Evolutionary conservation across 2,888 invertebrate species (phyloP), one percentile per base, ranked within the genome.

Genomic region (Trichacis sp.): DNA sequence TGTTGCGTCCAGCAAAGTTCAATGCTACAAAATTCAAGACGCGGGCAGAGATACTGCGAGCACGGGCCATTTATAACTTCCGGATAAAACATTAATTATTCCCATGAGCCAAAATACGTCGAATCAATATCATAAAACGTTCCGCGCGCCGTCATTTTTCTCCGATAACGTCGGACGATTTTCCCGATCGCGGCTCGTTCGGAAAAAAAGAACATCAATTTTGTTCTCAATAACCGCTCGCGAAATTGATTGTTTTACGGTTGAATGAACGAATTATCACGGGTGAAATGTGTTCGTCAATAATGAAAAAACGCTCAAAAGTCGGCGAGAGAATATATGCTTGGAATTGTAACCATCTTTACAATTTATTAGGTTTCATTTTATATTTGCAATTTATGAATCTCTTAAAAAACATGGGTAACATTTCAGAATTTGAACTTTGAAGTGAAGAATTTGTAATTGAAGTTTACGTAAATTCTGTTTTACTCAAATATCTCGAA

Each of bases 161-260:
- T 24, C 24, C 4, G 24, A 24, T 24, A 24, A 24, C 8, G 24
- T 24, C 24, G 24, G 8, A 8, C 24, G 2, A 33, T 33, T 33
- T 11, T 33, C n/a, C 2, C 33, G n/a, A 33, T 33, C n/a, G 33
- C n/a, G 11, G 5, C 2, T 11, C n/a, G n/a, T 33, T 11, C 24
- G 8, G 24, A 24, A 24, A 33, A 33, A 33, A 6, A 24, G 3
- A 24, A 33, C n/a, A 33, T 33, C 55, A 24, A 52, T 46, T 50
- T n/a, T 8, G 24, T 24, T 24, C 33, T 33, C 58, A 61, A 36
- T 40, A 36, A 62, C 54, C 63, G n/a, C 63, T 50, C 56, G 51
- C 47, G 15, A 56, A 40, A 33, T 33, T n/a, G 33, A 33, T n/a
- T 24, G 8, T 33, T 33, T 33, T n/a, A 9, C 33, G 9, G 8